phyloP scores from a whole-genome alignment of 2,797 vertebrate genomes.

The Chromis chromis region DNA sequence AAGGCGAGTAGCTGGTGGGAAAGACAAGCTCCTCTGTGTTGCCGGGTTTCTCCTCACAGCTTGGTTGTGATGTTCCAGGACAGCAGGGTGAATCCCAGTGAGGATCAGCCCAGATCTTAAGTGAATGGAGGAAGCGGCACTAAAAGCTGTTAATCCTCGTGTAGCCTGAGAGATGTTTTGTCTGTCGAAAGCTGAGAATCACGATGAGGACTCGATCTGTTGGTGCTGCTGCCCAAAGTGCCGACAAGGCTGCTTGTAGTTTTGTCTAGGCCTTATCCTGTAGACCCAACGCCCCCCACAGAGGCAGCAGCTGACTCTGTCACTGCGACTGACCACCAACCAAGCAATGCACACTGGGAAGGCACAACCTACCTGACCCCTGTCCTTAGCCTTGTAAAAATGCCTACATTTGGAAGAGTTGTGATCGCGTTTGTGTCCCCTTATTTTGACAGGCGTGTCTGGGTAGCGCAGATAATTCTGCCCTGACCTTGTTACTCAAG shows the following conservation, averaged over 20 bases:
- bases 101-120: conserved; percentile 31
- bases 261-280: conserved; percentile 53
- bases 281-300: conserved; percentile 34
- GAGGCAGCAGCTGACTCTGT: conserved; percentile 76
- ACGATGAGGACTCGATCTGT: conserved; percentile 34
- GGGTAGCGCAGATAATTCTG: conserved; percentile 62
- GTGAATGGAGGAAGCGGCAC: conserved; percentile 47
- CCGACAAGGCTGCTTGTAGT: conserved; percentile 42
- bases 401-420: conserved; percentile 79
- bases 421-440: conserved; percentile 36
- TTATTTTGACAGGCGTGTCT: conserved; percentile 74
- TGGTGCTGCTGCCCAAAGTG: conserved; percentile 20
- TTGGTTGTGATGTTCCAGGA: conserved; percentile 35
- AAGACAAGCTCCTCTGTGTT: conserved; percentile 33
- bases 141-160: conserved; percentile 56
- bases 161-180: conserved; percentile 33
- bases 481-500: conserved; percentile 62
- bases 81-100: conserved; percentile 36
- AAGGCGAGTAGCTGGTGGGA: conserved; percentile 49
- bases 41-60: conserved; percentile 31
- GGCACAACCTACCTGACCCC: conserved; percentile 53
- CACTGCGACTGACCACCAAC: conserved; percentile 71
- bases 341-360: conserved; percentile 62
- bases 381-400: conserved; percentile 69
- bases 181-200: conserved; percentile 43